These are phyloP conservation scores for Boulengeromyrus knoepffleri DNA, from an alignment of 2,113 vertebrate genomes.

Conservation along the genomic window DNA sequence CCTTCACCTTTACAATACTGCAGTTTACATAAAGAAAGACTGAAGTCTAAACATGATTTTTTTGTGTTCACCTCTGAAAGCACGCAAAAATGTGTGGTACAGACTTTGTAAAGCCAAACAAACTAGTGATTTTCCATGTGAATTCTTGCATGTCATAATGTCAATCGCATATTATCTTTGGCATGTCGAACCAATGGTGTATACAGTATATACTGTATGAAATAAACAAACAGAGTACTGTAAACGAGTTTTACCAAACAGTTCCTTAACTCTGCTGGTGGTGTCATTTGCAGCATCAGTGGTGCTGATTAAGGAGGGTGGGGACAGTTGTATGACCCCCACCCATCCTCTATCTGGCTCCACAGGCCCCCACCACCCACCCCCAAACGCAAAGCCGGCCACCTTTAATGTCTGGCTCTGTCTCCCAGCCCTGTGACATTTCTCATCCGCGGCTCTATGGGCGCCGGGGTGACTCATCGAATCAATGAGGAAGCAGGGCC, in stretches of 20 bases:
- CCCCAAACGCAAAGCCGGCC: background rate
- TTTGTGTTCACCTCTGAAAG: background rate
- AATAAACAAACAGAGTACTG: background rate
- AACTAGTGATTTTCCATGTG: background rate
- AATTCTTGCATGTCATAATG: background rate
- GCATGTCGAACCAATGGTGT: background rate
- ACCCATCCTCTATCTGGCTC: background rate
- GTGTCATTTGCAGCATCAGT: background rate
- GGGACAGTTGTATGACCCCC: background rate
- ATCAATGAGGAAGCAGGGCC: conserved; percentile 56
- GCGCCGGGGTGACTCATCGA: conserved; percentile 59
- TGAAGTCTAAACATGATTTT: background rate
- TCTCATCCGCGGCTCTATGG: conserved; percentile 55
- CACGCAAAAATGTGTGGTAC: background rate
- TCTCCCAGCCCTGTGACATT: conserved; percentile 48
- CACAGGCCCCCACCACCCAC: background rate
- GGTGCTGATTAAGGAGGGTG: background rate
- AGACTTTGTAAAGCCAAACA: background rate
- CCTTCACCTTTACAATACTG: background rate
- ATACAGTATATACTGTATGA: background rate
- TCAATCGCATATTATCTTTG: background rate
- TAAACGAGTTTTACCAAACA: background rate
- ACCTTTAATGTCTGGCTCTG: conserved; percentile 18
- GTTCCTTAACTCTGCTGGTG: background rate
- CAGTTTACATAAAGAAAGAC: background rate